A percentile compares a stretch with the other conserved stretches of the same genome.
Evolutionary conservation across 2,113 vertebrate genomes (phyloP).

Genomic region (Xenotilapia longispinis): DNA sequence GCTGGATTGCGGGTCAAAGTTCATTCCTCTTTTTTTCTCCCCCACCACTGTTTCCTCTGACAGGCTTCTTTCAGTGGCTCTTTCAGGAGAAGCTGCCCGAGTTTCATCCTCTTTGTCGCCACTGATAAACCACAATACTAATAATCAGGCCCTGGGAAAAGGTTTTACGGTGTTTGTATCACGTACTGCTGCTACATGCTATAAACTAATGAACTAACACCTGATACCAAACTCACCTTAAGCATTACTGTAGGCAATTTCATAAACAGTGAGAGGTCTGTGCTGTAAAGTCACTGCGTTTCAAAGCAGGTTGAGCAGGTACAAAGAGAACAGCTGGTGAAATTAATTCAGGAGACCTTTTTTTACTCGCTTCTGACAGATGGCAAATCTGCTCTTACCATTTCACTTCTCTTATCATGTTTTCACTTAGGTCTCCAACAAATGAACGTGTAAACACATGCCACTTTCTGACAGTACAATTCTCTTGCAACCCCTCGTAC

Average conservation of each 20-base stretch:
- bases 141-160: neutral
- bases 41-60: neutral
- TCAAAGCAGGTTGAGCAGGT: constrained; percentile 22
- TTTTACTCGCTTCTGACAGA: constrained; percentile 41
- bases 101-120: neutral
- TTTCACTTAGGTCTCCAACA: constrained; percentile 32
- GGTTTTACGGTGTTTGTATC: neutral
- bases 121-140: neutral
- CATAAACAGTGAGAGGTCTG: neutral
- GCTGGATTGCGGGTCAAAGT: constrained; percentile 48
- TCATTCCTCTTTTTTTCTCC: neutral
- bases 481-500: neutral
- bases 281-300: neutral
- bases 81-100: neutral
- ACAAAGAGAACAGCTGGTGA: constrained; percentile 58
- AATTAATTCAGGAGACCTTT: constrained; percentile 52
- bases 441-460: constrained; percentile 30
- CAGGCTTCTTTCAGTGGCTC: neutral
- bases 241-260: neutral
- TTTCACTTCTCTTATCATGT: constrained; percentile 50
- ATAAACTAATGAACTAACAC: neutral
- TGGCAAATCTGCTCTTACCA: constrained; percentile 54
- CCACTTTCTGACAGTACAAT: neutral
- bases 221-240: neutral
- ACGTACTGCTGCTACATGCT: neutral